Conservation (phyloP, 2,888 invertebrate genomes). For the Zeuzera pyrina region DNA sequence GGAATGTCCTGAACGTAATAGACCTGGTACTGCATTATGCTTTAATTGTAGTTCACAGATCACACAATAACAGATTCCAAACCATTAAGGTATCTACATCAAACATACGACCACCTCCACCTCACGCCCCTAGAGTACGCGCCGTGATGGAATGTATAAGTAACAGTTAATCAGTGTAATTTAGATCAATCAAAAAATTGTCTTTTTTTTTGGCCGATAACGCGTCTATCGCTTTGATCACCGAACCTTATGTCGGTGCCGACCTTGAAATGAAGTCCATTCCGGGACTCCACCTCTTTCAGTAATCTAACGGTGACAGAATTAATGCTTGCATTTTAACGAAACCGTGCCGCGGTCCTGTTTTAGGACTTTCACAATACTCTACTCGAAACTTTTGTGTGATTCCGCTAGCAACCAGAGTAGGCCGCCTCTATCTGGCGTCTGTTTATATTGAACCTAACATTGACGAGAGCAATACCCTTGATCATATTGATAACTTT, state of each 20-base stretch:
- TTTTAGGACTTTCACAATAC: neutral
- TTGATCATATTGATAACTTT: conserved; percentile 5
- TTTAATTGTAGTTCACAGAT: too few species aligned
- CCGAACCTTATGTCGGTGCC: neutral
- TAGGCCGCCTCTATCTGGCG: neutral
- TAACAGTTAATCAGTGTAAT: neutral
- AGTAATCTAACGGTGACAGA: neutral
- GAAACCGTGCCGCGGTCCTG: accelerated
- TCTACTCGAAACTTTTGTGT: conserved; percentile 6
- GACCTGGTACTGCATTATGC: too few species aligned
- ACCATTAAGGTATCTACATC: too few species aligned
- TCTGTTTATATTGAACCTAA: conserved; percentile 15
- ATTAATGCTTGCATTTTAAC: neutral
- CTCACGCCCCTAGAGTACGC: too few species aligned
- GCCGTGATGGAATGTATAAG: too few species aligned
- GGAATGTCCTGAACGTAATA: too few species aligned
- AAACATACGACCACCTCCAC: too few species aligned
- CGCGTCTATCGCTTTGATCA: neutral
- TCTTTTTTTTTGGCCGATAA: neutral
- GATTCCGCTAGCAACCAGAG: neutral
- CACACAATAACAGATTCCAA: too few species aligned
- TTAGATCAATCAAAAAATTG: too few species aligned
- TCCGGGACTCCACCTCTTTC: neutral
- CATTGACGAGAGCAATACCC: conserved; percentile 1
- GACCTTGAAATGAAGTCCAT: neutral